phyloP scores from a whole-genome alignment of 2,797 vertebrate genomes.

The Stomatorhinus walkeri region DNA sequence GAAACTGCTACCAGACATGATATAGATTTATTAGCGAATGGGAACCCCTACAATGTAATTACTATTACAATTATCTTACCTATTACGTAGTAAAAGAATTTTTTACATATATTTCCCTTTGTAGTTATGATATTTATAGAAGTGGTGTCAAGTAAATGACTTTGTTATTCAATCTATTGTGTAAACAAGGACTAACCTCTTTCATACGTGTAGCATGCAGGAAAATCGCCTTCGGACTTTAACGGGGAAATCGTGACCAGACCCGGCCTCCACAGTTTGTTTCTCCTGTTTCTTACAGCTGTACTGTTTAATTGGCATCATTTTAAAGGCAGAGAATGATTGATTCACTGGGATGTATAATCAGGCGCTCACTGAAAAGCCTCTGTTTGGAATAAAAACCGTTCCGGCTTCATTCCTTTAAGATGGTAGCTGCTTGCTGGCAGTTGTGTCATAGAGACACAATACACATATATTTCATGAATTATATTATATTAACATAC shows the following conservation, averaged over 20 bases:
- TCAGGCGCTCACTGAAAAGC: not conserved
- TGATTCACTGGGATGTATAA: not conserved
- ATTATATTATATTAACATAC: not conserved
- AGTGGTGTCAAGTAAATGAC: constrained; percentile 10
- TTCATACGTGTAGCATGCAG: not conserved
- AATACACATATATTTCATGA: not conserved
- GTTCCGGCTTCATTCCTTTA: not conserved
- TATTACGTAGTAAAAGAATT: not conserved
- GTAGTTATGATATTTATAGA: not conserved
- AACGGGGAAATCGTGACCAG: not conserved
- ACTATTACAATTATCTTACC: not conserved
- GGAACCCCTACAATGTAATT: not conserved
- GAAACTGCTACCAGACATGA: not conserved
- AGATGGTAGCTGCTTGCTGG: not conserved
- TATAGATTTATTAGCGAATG: not conserved
- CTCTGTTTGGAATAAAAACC: not conserved
- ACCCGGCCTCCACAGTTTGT: not conserved
- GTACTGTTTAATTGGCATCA: not conserved
- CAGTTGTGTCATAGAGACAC: not conserved
- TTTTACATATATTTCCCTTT: not conserved
- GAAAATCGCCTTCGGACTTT: not conserved
- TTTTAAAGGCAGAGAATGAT: not conserved
- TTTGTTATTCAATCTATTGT: constrained; percentile 19
- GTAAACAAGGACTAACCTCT: constrained; percentile 7
- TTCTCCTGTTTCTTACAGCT: not conserved